Base-by-base conservation (phyloP, 2,797 vertebrate species). In the Synaphobranchus kaupii region DNA sequence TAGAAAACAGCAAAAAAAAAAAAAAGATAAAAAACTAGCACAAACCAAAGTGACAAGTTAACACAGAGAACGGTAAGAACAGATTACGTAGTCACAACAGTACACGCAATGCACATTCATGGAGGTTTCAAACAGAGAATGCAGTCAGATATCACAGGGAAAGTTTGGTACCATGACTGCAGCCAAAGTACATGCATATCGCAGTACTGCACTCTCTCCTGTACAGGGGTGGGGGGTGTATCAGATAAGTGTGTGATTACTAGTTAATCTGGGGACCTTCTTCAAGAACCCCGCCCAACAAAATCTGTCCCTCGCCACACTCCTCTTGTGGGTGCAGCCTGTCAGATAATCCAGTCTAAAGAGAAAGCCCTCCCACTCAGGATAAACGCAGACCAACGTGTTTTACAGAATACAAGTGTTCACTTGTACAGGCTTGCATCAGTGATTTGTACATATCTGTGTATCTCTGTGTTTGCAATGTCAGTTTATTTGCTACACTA, bases 311-410 rank as follows among this genome's bases (percentile, higher is more conserved):
- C 10, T 76, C n/a, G 12, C 54, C 39, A 54, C 68, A 71, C 84
- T 84, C 66, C 54, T 56, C 81, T 44, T 39, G 83, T 80, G 80
- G 85, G 88, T 89, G 89, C 88, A 71, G 89, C 84, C 83, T 84
- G 83, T 87, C 9, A 87, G 88, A 90, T 87, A 68, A 90, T 90
- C 85, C 85, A 34, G 73, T 82, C 83, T 1, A 48, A 25, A 47
- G 58, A 52, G 54, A 73, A 73, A 47, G 66, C 44, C 76, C 39
- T 28, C 83, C 52, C 47, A 80, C 87, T 48, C 22, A 8, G 39
- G 84, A 34, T 68, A 52, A 66, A 28, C 54, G 86, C 52, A 5
- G 52, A 47, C 47, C 54, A 8, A 44, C 5, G 10, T 73, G 48
- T 22, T 68, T 39, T 63, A 76, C 17, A 25, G 76, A 83, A 71